phyloP scores from a whole-genome alignment of 23 tunicate species.

The Phallusia fumigata region DNA sequence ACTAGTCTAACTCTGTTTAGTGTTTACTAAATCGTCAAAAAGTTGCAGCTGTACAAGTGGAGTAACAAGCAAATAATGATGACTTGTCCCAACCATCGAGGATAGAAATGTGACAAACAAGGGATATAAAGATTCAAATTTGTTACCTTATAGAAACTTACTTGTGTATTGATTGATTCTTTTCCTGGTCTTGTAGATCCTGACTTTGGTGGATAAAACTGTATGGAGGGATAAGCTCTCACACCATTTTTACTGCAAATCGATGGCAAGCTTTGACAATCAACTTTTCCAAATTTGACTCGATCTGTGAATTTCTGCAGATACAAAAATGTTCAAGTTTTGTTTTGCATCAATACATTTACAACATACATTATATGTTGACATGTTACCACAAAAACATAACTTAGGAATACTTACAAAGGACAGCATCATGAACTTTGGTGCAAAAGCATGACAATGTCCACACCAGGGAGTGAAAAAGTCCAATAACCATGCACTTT shows the following conservation, averaged over 20 bases:
- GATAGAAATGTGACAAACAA: too few species aligned
- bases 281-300: slow-evolving; percentile 84
- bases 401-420: slow-evolving; percentile 41
- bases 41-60: too few species aligned
- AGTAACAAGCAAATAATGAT: too few species aligned
- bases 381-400: too few species aligned
- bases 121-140: too few species aligned
- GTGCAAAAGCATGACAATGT: slow-evolving; percentile 81
- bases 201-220: slow-evolving; percentile 67
- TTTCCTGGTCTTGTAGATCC: not conserved
- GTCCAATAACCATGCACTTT: slow-evolving; percentile 84
- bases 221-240: slow-evolving; percentile 76
- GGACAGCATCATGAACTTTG: slow-evolving; percentile 70
- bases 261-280: slow-evolving; percentile 68
- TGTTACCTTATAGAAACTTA: not conserved
- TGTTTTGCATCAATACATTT: too few species aligned
- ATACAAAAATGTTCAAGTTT: too few species aligned
- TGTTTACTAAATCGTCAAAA: too few species aligned
- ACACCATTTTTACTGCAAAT: slow-evolving; percentile 70
- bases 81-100: too few species aligned
- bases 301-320: slow-evolving; percentile 40
- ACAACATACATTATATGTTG: too few species aligned
- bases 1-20: too few species aligned
- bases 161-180: not conserved
- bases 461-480: slow-evolving; percentile 96